phyloP scores from a whole-genome alignment of 92 coral and sea anemone species.

The Porites lobata region DNA sequence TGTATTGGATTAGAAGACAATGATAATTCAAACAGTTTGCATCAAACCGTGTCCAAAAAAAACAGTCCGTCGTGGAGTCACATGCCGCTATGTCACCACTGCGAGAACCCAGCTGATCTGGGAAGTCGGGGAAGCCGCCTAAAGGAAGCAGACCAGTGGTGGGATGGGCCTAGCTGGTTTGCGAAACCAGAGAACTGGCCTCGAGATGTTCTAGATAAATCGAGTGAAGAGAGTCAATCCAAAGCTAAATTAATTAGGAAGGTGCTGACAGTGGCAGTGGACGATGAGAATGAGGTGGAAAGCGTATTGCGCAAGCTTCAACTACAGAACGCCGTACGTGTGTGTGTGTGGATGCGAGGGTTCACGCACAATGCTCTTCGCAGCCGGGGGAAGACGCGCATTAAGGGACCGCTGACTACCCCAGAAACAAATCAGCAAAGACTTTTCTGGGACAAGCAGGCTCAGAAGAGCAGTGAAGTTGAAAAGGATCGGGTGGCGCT shows the following conservation, averaged over 20 bases:
- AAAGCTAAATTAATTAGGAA: slow-evolving; percentile 1
- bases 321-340: slow-evolving; percentile 17
- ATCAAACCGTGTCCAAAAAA: slow-evolving; percentile 62
- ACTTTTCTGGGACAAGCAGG: slow-evolving; percentile 17
- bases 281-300: neutral
- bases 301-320: neutral
- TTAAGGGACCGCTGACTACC: slow-evolving; percentile 1
- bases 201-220: slow-evolving; percentile 17
- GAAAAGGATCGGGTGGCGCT: slow-evolving; percentile 13
- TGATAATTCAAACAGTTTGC: slow-evolving; percentile 69
- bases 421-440: slow-evolving; percentile 7
- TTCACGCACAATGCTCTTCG: slow-evolving; percentile 15
- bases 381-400: neutral
- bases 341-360: slow-evolving; percentile 16
- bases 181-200: slow-evolving; percentile 40
- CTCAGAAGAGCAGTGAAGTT: neutral
- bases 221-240: slow-evolving; percentile 8
- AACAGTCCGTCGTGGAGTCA: slow-evolving; percentile 49
- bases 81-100: slow-evolving; percentile 70
- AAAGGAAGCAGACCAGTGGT: slow-evolving; percentile 39
- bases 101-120: slow-evolving; percentile 63
- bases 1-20: slow-evolving; percentile 55
- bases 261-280: slow-evolving; percentile 7
- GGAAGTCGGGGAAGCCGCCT: slow-evolving; percentile 63
- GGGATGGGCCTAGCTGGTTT: slow-evolving; percentile 60